These are phyloP conservation scores for Ceuthmochares aereus DNA, from an alignment of 2,113 vertebrate species.

Conservation along the genomic window DNA sequence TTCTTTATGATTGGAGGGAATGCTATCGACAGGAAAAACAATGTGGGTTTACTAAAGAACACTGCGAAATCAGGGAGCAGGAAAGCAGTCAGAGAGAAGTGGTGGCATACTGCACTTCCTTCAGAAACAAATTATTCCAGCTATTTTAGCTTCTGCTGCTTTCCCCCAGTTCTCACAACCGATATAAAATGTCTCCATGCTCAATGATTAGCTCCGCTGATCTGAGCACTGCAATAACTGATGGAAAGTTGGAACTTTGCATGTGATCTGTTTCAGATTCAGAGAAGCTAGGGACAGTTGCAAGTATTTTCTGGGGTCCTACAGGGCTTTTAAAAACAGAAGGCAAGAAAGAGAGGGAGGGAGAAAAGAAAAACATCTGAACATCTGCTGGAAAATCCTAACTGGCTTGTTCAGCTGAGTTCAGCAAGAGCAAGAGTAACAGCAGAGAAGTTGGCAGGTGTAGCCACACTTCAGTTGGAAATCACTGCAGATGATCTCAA, in stretches of 20 bases:
- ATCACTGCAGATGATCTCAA: constrained; percentile 54
- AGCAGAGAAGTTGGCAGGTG: constrained; percentile 73
- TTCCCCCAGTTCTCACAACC: background rate
- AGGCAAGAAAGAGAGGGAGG: constrained; percentile 8
- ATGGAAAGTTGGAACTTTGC: background rate
- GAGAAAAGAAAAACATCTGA: constrained; percentile 56
- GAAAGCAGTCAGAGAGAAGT: constrained; percentile 7
- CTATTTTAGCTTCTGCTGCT: background rate
- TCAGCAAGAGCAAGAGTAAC: constrained; percentile 66
- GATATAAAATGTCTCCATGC: background rate
- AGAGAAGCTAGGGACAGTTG: background rate
- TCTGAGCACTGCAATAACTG: background rate
- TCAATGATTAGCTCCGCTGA: background rate
- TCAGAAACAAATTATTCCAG: background rate
- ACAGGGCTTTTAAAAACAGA: constrained; percentile 40
- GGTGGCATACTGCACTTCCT: background rate
- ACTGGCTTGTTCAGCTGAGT: constrained; percentile 74
- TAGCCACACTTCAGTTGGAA: constrained; percentile 54
- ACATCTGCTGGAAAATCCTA: constrained; percentile 71
- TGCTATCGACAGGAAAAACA: constrained; percentile 73
- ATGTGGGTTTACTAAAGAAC: constrained; percentile 63
- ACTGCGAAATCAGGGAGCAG: constrained; percentile 34
- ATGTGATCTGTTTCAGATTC: background rate
- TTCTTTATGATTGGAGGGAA: constrained; percentile 73
- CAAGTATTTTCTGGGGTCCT: constrained; percentile 8